A percentile compares a stretch with the other conserved stretches of the same genome.
These are phyloP conservation scores for Dasysyrphus albostriatus DNA, from an alignment of 2,888 invertebrate genomes.

Conservation along the genomic window DNA sequence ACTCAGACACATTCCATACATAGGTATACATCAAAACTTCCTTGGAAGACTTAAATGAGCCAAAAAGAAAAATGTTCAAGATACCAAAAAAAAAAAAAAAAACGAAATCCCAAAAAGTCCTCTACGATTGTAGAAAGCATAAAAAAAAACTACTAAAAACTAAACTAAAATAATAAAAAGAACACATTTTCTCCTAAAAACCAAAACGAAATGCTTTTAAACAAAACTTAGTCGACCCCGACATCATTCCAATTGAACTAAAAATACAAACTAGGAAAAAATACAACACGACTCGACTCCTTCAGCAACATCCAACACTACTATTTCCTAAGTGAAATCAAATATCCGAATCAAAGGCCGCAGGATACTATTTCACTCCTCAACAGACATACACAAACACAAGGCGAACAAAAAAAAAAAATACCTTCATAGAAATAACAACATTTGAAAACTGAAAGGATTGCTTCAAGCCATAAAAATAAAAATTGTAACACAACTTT, in stretches of 20 bases:
- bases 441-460: constrained; percentile 45
- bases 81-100: neutral
- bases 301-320: constrained; percentile 41
- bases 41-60: constrained; percentile 23
- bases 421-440: constrained; percentile 29
- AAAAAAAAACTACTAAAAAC: neutral
- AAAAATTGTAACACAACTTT: constrained; percentile 65
- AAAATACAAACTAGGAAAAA: constrained; percentile 19
- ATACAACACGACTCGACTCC: constrained; percentile 11
- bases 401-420: neutral
- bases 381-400: constrained; percentile 50
- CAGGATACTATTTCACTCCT: constrained; percentile 72
- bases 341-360: constrained; percentile 75
- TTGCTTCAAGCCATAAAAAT: constrained; percentile 46
- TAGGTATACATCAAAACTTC: neutral
- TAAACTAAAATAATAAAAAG: constrained; percentile 8
- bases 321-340: constrained; percentile 68
- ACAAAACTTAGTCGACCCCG: constrained; percentile 59
- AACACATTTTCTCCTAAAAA: constrained; percentile 18
- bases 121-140: constrained; percentile 8
- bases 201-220: constrained; percentile 54
- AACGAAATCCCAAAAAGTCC: neutral
- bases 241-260: constrained; percentile 58
- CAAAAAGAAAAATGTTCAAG: constrained; percentile 6
- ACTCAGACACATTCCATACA: too few species aligned